Base-by-base conservation (phyloP, 2,113 vertebrate species). In the Peucedramus taeniatus region DNA sequence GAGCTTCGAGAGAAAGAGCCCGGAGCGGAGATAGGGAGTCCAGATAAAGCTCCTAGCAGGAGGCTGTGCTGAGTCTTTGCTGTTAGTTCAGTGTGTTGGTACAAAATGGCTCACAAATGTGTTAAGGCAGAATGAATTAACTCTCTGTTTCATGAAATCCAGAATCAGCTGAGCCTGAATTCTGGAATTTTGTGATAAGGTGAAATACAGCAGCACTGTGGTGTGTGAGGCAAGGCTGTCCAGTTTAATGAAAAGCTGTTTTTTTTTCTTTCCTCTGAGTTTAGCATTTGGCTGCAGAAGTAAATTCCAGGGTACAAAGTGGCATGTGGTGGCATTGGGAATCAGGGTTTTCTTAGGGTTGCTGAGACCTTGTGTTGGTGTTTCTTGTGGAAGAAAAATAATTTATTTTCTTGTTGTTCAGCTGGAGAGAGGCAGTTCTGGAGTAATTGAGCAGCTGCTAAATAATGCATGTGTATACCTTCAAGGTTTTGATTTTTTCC, bases 81-180 rank as follows among this genome's bases (percentile, higher is more conserved):
- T 57, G 56, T 69, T 56, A 5, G 6, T 56, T 74, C 57, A 8
- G 31, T 7, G 79, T 31, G 0, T 47, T 47, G 47, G 44, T 89
- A 84, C 92, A 94, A 90, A 95, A 90, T 94, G 88, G 92, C 94
- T 89, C 76, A 31, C 69, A 50, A 70, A 30, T 57, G 33, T 19
- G 13, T 72, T 37, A 28, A 68, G 72, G 37, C 77, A 21, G 33
- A 2, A 9, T 75, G 65, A 87, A 89, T 89, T 90, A 89, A 71
- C 76, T 83, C 77, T 66, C 60, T 74, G 60, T 78, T 86, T 56
- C 33, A 1, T 2, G 8, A 39, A 23, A 57, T 22, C 23, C 26
- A 31, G 51, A 39, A 23, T 65, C 44, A 23, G 37, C 76, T 44
- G 31, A 53, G 78, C 50, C 47, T 5, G 2, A 27, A 27, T 69